Evolutionary conservation across 2,797 vertebrate genomes (phyloP).

Genomic region (Thunnus albacares): DNA sequence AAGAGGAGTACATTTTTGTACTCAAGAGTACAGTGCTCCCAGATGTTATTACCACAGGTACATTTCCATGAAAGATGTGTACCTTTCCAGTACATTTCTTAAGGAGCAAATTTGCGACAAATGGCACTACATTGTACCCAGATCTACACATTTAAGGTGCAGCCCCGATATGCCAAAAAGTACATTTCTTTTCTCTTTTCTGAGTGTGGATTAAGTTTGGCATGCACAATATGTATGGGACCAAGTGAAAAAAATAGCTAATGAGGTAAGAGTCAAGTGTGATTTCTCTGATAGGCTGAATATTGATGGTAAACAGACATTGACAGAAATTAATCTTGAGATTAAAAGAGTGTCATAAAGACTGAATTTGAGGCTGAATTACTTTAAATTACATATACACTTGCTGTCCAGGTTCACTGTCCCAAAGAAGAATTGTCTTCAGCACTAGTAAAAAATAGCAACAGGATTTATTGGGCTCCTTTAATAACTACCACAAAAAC

Average conservation of each 20-base stretch:
- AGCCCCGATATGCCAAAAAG: background rate
- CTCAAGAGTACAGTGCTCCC: background rate
- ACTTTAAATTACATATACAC: background rate
- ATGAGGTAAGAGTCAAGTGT: background rate
- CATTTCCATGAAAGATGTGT: background rate
- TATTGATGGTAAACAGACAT: background rate
- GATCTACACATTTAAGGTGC: too few species aligned
- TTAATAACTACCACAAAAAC: slow-evolving; percentile 16
- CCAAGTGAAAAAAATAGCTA: background rate
- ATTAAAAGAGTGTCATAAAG: background rate
- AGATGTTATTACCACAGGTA: background rate
- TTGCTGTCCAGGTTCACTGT: background rate
- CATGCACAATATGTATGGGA: background rate
- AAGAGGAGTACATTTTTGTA: background rate
- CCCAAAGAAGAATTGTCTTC: slow-evolving; percentile 2
- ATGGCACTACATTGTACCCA: background rate
- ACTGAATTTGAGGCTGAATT: slow-evolving; percentile 3
- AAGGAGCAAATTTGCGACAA: background rate
- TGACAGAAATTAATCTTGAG: background rate
- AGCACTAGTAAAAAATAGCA: background rate
- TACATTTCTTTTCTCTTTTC: background rate
- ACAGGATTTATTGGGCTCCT: slow-evolving; percentile 8
- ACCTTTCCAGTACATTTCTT: background rate
- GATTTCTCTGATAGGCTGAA: background rate
- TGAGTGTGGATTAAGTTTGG: background rate